phyloP scores from a whole-genome alignment of 2,888 invertebrate genomes.

The Aradus depressus region DNA sequence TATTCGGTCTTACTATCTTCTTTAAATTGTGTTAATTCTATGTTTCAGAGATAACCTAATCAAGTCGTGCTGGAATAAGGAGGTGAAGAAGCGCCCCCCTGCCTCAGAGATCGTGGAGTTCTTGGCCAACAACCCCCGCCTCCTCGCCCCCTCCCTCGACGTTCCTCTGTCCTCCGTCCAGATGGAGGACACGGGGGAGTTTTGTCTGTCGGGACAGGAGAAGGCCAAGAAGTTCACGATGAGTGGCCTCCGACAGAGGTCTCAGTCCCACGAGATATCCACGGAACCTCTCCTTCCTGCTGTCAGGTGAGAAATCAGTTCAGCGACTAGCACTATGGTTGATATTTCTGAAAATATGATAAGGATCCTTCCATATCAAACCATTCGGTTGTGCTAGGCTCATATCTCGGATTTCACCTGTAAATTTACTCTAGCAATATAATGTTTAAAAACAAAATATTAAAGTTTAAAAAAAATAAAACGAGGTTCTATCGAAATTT shows the following conservation, averaged over 20 bases:
- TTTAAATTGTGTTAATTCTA: conserved; percentile 7
- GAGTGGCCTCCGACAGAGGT: conserved; percentile 22
- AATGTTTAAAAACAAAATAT: too few relatives aligned
- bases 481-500: too few relatives aligned
- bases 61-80: conserved; percentile 66
- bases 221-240: conserved; percentile 24
- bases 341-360: too few relatives aligned
- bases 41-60: conserved; percentile 57
- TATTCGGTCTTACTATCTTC: conserved; percentile 7
- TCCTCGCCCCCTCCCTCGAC: conserved; percentile 68
- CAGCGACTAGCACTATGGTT: too few relatives aligned
- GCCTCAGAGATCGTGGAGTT: conserved; percentile 72
- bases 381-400: too few relatives aligned
- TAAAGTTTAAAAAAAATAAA: too few relatives aligned
- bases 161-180: conserved; percentile 61
- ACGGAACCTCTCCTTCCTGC: conserved; percentile 22
- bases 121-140: conserved; percentile 61
- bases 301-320: too few relatives aligned
- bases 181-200: conserved; percentile 52
- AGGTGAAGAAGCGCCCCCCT: conserved; percentile 56
- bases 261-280: conserved; percentile 17
- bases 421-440: too few relatives aligned
- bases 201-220: conserved; percentile 40
- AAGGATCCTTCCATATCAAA: too few relatives aligned
- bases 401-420: too few relatives aligned